A percentile compares a stretch with the other conserved stretches of the same genome.
Evolutionary conservation across 2,797 vertebrate genomes (phyloP).

Genomic region (Phyllotis vaccarum): DNA sequence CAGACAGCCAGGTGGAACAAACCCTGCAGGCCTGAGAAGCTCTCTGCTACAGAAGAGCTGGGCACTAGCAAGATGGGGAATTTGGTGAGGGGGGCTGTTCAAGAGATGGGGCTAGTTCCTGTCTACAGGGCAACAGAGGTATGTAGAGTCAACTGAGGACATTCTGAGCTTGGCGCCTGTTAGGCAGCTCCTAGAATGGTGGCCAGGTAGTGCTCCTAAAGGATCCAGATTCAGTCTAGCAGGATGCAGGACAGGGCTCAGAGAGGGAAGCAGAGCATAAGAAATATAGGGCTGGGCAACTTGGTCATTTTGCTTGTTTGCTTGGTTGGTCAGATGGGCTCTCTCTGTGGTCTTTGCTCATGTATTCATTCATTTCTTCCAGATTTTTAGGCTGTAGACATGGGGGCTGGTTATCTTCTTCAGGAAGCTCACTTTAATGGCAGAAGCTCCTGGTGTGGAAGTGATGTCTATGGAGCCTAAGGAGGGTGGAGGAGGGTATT

Average conservation of each 20-base stretch:
- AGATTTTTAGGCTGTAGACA: background rate
- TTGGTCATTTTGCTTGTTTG: background rate
- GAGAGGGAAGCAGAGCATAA: background rate
- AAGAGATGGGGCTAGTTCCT: background rate
- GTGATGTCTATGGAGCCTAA: background rate
- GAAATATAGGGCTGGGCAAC: background rate
- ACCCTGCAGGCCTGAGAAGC: too few relatives aligned
- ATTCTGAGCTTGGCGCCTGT: background rate
- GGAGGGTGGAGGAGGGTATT: accelerated
- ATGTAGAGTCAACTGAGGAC: background rate
- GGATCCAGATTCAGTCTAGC: background rate
- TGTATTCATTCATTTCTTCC: background rate
- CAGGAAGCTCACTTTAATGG: background rate
- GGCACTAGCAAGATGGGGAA: background rate
- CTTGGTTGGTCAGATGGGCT: background rate
- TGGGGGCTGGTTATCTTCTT: background rate
- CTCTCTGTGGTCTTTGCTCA: background rate
- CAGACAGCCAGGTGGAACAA: background rate
- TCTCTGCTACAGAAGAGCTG: background rate
- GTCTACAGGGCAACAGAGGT: background rate
- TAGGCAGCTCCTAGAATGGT: background rate
- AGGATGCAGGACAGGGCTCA: background rate
- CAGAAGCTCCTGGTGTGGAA: background rate
- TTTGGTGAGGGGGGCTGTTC: too few relatives aligned
- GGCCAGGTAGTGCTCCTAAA: background rate